Evolutionary conservation across 2,888 invertebrate genomes (phyloP).

Genomic region (Platerodrilus igneus): DNA sequence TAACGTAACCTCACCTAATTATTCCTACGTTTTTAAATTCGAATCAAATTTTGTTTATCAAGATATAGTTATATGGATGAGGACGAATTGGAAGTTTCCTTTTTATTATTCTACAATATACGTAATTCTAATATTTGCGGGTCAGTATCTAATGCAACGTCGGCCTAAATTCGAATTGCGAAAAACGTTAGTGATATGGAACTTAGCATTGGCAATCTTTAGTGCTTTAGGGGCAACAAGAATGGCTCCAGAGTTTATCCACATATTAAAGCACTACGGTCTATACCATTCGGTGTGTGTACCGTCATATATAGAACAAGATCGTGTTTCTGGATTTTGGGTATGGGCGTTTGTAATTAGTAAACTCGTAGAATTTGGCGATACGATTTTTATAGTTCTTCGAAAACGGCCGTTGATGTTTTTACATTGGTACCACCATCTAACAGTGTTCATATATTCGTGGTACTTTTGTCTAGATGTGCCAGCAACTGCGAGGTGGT

Average conservation of each 20-base stretch:
- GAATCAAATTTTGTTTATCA: conserved; percentile 91
- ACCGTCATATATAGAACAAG: conserved; percentile 88
- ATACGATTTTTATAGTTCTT: conserved; percentile 90
- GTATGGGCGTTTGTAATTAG: conserved; percentile 95
- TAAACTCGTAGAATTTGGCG: conserved; percentile 93
- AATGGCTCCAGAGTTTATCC: conserved; percentile 89
- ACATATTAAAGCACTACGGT: conserved; percentile 84
- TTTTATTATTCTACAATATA: conserved; percentile 85
- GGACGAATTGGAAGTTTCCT: conserved; percentile 90
- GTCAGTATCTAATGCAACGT: conserved; percentile 89
- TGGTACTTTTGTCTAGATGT: conserved; percentile 76
- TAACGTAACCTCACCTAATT: conserved; percentile 76
- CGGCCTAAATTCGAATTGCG: conserved; percentile 87
- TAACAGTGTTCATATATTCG: conserved; percentile 88
- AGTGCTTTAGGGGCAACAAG: conserved; percentile 91
- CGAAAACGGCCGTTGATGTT: conserved; percentile 92
- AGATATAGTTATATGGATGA: conserved; percentile 90
- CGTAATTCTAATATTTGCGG: conserved; percentile 90
- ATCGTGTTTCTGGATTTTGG: conserved; percentile 95
- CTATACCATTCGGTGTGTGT: conserved; percentile 95
- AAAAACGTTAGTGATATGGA: conserved; percentile 86
- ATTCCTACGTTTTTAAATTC: conserved; percentile 91
- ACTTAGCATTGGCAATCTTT: conserved; percentile 85
- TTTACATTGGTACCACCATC: conserved; percentile 96
- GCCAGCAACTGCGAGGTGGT: conserved; percentile 1